Percentiles rank a stretch among this genome's conserved stretches.
Conservation (phyloP, 2,113 vertebrate species). For the Okapia johnstoni region DNA sequence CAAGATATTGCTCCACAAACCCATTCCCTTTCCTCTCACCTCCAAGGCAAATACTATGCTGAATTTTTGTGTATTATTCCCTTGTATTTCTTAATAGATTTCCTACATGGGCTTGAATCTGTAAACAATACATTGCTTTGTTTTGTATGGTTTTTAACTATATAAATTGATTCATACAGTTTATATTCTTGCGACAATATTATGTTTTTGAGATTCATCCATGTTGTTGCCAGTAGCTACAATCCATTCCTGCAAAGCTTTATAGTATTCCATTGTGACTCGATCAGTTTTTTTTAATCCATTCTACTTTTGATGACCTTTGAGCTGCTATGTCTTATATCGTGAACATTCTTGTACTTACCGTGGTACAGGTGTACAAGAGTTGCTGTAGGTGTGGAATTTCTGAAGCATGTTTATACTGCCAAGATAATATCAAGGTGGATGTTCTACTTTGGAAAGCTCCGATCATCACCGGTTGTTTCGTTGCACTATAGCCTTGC, state of each 20-base stretch:
- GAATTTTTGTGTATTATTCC: not conserved
- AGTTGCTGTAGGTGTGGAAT: not conserved
- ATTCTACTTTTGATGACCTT: not conserved
- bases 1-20: not conserved
- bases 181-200: not conserved
- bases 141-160: not conserved
- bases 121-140: not conserved
- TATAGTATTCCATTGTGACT: not conserved
- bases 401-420: not conserved
- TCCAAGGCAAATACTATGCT: not conserved
- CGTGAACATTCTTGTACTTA: not conserved
- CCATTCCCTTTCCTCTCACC: not conserved
- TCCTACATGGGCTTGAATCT: not conserved
- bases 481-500: not conserved
- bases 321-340: not conserved
- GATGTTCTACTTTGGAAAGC: not conserved
- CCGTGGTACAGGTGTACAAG: not conserved
- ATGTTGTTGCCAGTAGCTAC: not conserved
- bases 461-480: not conserved
- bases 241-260: not conserved
- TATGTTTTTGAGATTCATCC: not conserved
- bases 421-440: not conserved
- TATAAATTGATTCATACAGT: not conserved
- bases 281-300: not conserved
- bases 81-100: not conserved